These are phyloP conservation scores for Oncorhynchus nerka DNA, from an alignment of 2,113 vertebrate species.

Conservation along the genomic window DNA sequence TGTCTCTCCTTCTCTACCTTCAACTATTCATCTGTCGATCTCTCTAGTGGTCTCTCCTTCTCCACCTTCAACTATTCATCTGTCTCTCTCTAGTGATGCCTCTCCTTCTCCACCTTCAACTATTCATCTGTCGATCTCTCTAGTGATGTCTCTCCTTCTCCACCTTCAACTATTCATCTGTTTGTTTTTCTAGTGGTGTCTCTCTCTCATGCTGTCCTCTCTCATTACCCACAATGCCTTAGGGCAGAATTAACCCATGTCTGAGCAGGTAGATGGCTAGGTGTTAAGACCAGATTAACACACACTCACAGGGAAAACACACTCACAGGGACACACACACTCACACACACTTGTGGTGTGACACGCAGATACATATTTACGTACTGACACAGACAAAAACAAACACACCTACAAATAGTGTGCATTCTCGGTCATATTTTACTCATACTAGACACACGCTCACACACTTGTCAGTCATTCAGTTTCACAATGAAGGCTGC, in stretches of 20 bases:
- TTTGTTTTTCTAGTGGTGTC: background rate
- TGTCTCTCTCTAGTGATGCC: background rate
- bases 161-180: background rate
- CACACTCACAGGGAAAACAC: constrained; percentile 50
- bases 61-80: background rate
- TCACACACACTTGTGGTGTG: constrained; percentile 14
- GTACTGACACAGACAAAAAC: constrained; percentile 4
- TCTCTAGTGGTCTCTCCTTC: background rate
- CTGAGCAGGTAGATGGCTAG: constrained; percentile 74
- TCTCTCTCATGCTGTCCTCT: background rate
- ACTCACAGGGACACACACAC: constrained; percentile 42
- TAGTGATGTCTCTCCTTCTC: too few species aligned
- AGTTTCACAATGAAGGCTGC: constrained; percentile 49
- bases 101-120: background rate
- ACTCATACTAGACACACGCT: background rate
- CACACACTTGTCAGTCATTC: constrained; percentile 34
- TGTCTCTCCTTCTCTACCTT: background rate
- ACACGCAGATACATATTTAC: constrained; percentile 20
- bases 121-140: background rate
- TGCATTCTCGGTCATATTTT: background rate
- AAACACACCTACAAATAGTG: background rate
- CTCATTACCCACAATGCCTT: constrained; percentile 65
- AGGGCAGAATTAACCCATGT: constrained; percentile 76
- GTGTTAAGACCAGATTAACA: constrained; percentile 72
- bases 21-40: background rate